Evolutionary conservation across 2,888 invertebrate genomes (phyloP).

Genomic region (Apoderus coryli): DNA sequence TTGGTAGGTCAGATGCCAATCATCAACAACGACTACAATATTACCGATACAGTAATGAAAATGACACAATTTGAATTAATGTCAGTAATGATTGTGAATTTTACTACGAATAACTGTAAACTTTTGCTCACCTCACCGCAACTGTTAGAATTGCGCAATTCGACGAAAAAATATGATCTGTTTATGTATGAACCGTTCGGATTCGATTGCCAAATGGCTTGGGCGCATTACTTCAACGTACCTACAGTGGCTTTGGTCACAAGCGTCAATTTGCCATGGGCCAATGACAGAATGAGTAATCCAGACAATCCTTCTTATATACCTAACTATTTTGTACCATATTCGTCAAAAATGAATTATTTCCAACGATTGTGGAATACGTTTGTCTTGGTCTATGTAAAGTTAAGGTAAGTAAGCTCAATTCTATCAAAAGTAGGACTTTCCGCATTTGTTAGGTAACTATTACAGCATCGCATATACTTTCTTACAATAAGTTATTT

Average conservation of each 20-base stretch:
- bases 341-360: too few relatives aligned
- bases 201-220: constrained; percentile 42
- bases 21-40: too few relatives aligned
- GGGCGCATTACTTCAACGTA: constrained; percentile 38
- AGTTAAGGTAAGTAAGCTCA: too few relatives aligned
- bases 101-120: constrained; percentile 20
- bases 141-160: constrained; percentile 15
- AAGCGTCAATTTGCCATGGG: constrained; percentile 41
- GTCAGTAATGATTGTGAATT: constrained; percentile 4
- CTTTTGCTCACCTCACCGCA: constrained; percentile 17
- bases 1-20: too few relatives aligned
- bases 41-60: too few relatives aligned
- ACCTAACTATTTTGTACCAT: too few relatives aligned
- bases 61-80: background rate
- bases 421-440: too few relatives aligned
- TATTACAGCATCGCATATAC: too few relatives aligned
- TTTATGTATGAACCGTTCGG: constrained; percentile 43
- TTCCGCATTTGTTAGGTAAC: too few relatives aligned
- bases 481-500: too few relatives aligned
- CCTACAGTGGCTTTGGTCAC: constrained; percentile 43
- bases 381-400: too few relatives aligned
- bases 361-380: too few relatives aligned
- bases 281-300: constrained; percentile 38
- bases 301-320: constrained; percentile 42
- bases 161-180: constrained; percentile 22